Percentiles rank a stretch among this genome's conserved stretches.
phyloP scores from a whole-genome alignment of 2,113 vertebrate species.

The Gymnarchus niloticus region DNA sequence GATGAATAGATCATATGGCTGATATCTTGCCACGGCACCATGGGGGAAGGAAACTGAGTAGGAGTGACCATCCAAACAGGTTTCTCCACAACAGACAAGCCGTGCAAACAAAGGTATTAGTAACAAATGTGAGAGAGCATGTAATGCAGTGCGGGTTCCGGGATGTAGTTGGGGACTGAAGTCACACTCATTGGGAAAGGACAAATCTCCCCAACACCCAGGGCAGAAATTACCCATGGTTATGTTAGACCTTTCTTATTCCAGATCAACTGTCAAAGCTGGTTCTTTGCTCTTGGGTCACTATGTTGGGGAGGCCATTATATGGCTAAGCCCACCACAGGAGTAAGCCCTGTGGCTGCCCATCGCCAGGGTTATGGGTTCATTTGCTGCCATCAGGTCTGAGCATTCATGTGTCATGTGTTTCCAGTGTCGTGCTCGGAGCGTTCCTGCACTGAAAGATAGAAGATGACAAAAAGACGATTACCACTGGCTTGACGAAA shows the following conservation, averaged over 20 bases:
- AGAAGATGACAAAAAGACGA: no score
- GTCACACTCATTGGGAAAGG: no score
- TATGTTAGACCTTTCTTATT: background rate
- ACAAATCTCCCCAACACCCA: background rate
- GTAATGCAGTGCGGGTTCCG: background rate
- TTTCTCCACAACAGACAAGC: background rate
- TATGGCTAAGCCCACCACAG: background rate
- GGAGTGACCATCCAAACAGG: conserved; percentile 9
- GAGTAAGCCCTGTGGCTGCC: background rate
- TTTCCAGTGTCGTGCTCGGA: no score
- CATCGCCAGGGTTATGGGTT: background rate
- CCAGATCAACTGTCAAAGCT: background rate
- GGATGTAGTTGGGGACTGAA: background rate
- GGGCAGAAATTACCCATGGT: background rate
- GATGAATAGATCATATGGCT: background rate
- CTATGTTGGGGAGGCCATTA: background rate
- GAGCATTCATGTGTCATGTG: background rate
- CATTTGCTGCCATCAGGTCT: background rate
- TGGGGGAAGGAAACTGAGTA: no score
- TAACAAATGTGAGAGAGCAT: background rate
- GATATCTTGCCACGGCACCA: background rate
- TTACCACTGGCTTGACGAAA: no score
- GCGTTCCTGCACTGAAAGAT: no score
- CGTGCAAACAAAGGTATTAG: background rate
- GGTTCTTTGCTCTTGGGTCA: background rate